A percentile compares a stretch with the other conserved stretches of the same genome.
These are phyloP conservation scores for Diplolepis rosae DNA, from an alignment of 2,888 invertebrate genomes.

Conservation along the genomic window DNA sequence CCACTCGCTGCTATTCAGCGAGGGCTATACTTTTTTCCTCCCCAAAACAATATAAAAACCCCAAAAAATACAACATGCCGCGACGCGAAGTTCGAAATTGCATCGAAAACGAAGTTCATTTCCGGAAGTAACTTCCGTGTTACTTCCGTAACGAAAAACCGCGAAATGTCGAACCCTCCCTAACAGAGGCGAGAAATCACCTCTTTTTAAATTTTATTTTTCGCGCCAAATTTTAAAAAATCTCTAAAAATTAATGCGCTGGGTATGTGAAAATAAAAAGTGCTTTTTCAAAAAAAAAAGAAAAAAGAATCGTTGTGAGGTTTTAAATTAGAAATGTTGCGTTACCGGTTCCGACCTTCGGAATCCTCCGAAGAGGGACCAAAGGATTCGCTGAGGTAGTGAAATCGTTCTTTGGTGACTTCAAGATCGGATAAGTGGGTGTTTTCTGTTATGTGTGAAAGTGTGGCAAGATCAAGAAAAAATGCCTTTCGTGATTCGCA, in stretches of 20 bases:
- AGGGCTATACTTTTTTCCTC: neutral
- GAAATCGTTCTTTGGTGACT: conserved; percentile 19
- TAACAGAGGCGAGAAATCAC: neutral
- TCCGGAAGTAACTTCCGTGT: conserved; percentile 22
- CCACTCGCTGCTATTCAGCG: conserved; percentile 50
- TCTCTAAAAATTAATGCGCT: neutral
- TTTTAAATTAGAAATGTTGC: conserved; percentile 8
- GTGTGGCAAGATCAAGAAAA: conserved; percentile 40
- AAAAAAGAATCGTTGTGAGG: neutral
- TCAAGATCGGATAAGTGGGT: conserved; percentile 24
- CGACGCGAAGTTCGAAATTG: conserved; percentile 30
- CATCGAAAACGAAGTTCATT: conserved; percentile 21
- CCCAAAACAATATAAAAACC: conserved; percentile 20
- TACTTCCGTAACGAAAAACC: neutral
- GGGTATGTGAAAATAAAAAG: neutral
- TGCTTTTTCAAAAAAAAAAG: neutral
- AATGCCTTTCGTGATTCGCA: conserved; percentile 92
- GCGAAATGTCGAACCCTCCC: neutral
- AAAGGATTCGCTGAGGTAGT: conserved; percentile 12
- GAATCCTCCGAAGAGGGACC: conserved; percentile 2
- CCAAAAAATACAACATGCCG: conserved; percentile 42
- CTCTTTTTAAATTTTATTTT: neutral
- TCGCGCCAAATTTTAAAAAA: neutral
- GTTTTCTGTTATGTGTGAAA: conserved; percentile 45
- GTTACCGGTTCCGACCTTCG: conserved; percentile 4